Conservation (phyloP, 2,797 vertebrate genomes). For the Streptopelia turtur region DNA sequence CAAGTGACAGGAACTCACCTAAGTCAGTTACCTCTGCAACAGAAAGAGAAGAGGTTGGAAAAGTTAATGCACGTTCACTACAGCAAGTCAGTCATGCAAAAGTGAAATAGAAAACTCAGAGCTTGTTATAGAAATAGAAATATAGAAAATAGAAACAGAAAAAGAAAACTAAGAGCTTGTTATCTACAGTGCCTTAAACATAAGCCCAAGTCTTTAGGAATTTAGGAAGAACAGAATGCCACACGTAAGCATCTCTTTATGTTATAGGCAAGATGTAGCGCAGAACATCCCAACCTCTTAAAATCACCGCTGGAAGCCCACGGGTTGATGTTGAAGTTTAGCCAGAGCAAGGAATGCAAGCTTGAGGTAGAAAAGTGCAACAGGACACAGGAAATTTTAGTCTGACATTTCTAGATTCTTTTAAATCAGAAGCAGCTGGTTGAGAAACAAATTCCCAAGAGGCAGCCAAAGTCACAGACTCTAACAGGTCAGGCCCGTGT, state of each 20-base stretch:
- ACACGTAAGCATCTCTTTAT: background rate
- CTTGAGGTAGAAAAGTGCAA: background rate
- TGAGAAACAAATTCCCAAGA: background rate
- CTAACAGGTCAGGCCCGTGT: rapidly evolving
- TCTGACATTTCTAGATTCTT: background rate
- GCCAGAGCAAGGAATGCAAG: background rate
- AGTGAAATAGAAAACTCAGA: background rate
- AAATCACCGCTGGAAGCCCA: background rate
- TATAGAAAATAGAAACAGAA: background rate
- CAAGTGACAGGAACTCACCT: slow-evolving; percentile 78
- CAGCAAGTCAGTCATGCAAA: slow-evolving; percentile 41
- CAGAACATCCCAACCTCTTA: background rate
- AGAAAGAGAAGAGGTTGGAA: slow-evolving; percentile 76
- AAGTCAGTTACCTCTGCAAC: slow-evolving; percentile 84
- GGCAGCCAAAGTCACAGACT: background rate
- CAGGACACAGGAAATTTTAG: background rate
- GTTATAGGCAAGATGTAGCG: background rate
- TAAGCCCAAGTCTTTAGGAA: background rate
- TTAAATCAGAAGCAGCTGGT: background rate
- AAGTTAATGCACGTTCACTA: slow-evolving; percentile 56
- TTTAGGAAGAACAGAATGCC: background rate
- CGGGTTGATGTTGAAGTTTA: background rate
- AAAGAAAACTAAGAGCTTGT: background rate
- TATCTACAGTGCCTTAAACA: background rate
- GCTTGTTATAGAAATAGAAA: background rate